phyloP scores from a whole-genome alignment of 2,797 vertebrate species.

The Sebastes diploproa region DNA sequence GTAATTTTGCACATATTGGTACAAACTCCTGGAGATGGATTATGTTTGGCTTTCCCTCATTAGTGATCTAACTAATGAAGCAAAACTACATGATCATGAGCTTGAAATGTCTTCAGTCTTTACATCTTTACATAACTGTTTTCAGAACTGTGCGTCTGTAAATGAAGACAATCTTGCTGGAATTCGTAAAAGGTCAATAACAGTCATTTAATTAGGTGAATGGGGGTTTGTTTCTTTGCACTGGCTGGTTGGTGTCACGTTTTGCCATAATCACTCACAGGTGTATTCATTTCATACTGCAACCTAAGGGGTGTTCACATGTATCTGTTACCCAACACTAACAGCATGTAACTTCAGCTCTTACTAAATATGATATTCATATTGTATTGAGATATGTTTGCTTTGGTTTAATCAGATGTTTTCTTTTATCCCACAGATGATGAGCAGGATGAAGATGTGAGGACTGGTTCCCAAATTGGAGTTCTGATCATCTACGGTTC shows the following conservation, averaged over 20 bases:
- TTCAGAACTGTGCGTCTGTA: slow-evolving; percentile 21
- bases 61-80: neutral
- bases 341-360: neutral
- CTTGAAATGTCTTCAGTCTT: neutral
- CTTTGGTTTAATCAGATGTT: neutral
- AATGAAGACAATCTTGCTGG: slow-evolving; percentile 2
- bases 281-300: neutral
- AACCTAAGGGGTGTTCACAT: neutral
- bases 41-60: neutral
- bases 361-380: neutral
- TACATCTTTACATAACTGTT: slow-evolving; percentile 31
- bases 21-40: neutral
- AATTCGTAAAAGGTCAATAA: slow-evolving; percentile 41
- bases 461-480: neutral
- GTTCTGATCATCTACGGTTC: neutral
- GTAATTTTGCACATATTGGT: neutral
- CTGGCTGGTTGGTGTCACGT: slow-evolving; percentile 2
- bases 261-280: neutral
- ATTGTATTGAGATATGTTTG: neutral
- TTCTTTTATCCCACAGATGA: slow-evolving; percentile 59
- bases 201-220: neutral
- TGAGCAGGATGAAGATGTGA: slow-evolving; percentile 77
- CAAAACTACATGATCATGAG: neutral
- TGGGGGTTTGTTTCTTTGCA: neutral
- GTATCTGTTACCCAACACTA: neutral